These are phyloP conservation scores for Apoda limacodes DNA, from an alignment of 2,888 invertebrate genomes.

Conservation along the genomic window DNA sequence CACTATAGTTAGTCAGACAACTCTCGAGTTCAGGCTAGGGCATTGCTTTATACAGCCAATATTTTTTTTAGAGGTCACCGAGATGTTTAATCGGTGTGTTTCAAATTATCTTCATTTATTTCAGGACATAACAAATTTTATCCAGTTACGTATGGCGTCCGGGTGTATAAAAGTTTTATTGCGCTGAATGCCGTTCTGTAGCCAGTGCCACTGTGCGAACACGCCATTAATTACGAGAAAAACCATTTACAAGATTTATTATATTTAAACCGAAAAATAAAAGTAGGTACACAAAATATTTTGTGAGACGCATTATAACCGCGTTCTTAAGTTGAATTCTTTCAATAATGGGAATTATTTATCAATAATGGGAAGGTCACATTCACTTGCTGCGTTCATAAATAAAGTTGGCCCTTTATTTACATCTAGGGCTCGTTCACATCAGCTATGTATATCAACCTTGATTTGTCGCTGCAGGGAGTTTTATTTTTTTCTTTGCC, in stretches of 20 bases:
- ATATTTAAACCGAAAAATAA: slow-evolving; percentile 34
- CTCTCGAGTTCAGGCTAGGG: slow-evolving; percentile 19
- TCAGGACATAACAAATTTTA: slow-evolving; percentile 43
- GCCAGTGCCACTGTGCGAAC: slow-evolving; percentile 47
- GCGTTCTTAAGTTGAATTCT: neutral
- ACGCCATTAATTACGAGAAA: slow-evolving; percentile 53
- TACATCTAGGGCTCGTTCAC: slow-evolving; percentile 20
- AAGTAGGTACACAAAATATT: slow-evolving; percentile 30
- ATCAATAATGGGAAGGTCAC: slow-evolving; percentile 15
- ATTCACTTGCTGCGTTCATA: slow-evolving; percentile 23
- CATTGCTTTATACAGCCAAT: slow-evolving; percentile 4
- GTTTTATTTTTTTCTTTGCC: slow-evolving; percentile 33
- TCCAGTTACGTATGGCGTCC: slow-evolving; percentile 42
- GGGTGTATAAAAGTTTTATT: slow-evolving; percentile 57
- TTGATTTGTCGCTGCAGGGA: slow-evolving; percentile 41
- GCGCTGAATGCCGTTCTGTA: slow-evolving; percentile 49
- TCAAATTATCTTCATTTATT: slow-evolving; percentile 36
- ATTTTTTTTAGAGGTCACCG: neutral
- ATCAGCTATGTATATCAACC: slow-evolving; percentile 45
- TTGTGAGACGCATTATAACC: slow-evolving; percentile 15
- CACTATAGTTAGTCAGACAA: slow-evolving; percentile 15
- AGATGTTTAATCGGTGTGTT: slow-evolving; percentile 36
- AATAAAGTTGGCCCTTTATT: slow-evolving; percentile 24
- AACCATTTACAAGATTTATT: slow-evolving; percentile 60
- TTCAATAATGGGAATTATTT: neutral